phyloP scores from a whole-genome alignment of 2,888 invertebrate genomes.

The Ferrisia virgata region DNA sequence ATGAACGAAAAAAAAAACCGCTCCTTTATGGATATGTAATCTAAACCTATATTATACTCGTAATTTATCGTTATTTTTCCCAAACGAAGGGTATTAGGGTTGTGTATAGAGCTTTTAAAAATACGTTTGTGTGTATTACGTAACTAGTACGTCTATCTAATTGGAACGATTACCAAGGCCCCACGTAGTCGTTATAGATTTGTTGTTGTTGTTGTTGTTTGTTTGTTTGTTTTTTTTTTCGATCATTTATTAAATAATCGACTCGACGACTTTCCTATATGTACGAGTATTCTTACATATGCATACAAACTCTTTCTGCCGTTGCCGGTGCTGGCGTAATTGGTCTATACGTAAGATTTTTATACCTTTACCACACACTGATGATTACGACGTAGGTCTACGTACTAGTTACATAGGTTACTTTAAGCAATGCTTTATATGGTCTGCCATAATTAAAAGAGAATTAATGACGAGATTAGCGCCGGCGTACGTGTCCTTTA shows the following conservation, averaged over 20 bases:
- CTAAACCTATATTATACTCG: too few species aligned
- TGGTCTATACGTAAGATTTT: too few species aligned
- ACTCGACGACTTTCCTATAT: not conserved
- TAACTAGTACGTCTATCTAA: not conserved
- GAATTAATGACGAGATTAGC: not conserved
- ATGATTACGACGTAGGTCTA: not conserved
- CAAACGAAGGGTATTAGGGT: not conserved
- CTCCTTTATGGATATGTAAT: not conserved
- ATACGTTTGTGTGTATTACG: not conserved
- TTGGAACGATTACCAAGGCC: not conserved
- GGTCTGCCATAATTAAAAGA: not conserved
- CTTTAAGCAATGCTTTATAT: not conserved
- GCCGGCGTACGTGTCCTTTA: not conserved
- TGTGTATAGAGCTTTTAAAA: not conserved
- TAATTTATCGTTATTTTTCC: not conserved
- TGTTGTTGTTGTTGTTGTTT: too few species aligned
- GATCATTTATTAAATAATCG: not conserved
- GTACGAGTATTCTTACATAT: not conserved
- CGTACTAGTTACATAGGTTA: not conserved
- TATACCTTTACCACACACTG: not conserved
- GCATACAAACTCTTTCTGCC: not conserved
- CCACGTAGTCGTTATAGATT: not conserved
- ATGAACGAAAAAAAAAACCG: not conserved
- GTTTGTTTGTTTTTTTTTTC: not conserved
- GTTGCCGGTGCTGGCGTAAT: not conserved